Evolutionary conservation across 2,113 vertebrate species (phyloP).

Genomic region (Larimichthys crocea): DNA sequence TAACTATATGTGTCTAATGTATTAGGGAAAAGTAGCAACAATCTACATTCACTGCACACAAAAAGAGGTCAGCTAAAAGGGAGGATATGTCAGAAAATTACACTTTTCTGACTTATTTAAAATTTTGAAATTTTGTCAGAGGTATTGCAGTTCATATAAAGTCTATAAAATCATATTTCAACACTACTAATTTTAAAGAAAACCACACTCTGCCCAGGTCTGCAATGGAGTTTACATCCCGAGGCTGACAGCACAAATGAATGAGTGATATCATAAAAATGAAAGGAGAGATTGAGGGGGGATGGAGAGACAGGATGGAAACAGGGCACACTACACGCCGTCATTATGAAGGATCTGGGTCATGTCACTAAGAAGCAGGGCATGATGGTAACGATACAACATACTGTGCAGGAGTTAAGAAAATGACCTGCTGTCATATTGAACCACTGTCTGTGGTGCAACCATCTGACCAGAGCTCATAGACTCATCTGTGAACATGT

Average conservation of each 20-base stretch:
- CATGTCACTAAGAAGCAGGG: conserved; percentile 58
- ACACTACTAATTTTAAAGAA: conserved; percentile 14
- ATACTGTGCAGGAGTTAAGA: conserved; percentile 31
- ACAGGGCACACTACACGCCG: conserved; percentile 27
- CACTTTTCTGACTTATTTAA: neutral
- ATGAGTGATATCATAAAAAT: conserved; percentile 49
- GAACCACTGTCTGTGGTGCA: neutral
- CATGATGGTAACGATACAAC: conserved; percentile 41
- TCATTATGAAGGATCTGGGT: conserved; percentile 71
- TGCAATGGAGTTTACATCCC: conserved; percentile 10
- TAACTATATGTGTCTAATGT: neutral
- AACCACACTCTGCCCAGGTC: neutral
- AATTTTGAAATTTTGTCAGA: conserved; percentile 4
- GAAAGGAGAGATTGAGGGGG: neutral
- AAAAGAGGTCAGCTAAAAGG: conserved; percentile 2
- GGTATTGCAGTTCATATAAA: conserved; percentile 3
- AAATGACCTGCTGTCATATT: conserved; percentile 33
- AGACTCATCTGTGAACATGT: too few species aligned
- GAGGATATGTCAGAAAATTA: neutral
- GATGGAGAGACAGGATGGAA: conserved; percentile 16
- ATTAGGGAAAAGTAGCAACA: conserved; percentile 20
- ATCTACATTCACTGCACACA: neutral
- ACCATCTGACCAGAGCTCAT: neutral
- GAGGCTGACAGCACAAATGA: conserved; percentile 8
- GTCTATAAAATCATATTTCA: neutral